Evolutionary conservation across 2,113 vertebrate genomes (phyloP), one percentile per base, ranked within the genome.

Genomic region (Typhlomys cinereus): DNA sequence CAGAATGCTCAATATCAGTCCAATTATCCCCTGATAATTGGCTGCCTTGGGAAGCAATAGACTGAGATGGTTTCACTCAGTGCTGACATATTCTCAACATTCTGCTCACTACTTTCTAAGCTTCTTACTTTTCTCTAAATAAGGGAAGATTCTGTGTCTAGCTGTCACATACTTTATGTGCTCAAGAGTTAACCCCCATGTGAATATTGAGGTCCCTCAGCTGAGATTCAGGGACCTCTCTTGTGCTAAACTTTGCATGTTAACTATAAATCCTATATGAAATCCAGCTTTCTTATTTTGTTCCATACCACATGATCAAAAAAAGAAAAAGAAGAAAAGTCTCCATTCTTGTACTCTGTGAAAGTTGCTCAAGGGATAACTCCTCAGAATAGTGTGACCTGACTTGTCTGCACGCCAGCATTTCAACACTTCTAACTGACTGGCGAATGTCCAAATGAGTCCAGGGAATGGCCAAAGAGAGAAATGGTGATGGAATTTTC

Each of bases 401-500:
- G 92, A 89, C 95, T 96, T 96, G 81, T 95, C 87, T 78, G 88
- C 90, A 86, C 36, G 80, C 85, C 84, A 88, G 93, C 80, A 95
- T 96, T 95, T 93, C 91, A 94, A 78, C 93, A 93, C 90, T 93
- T 96, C 76, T 91, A 78, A 83, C 67, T 93, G 85, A 23, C 80
- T 97, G 96, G 96, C 96, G 76, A 39, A 91, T 87, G 70, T 95
- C 96, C 95, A 97, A 94, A 94, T 93, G 96, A 95, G 80, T 85
- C 86, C 85, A 96, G 80, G 89, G 92, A 96, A 91, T 96, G 87
- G 89, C 87, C 89, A 75, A 94, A 50, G 69, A 94, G 73, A 88
- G 73, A 74, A 94, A 95, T 92, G 91, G 89, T 92, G 81, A 79
- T 95, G 87, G 96, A 94, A 96, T 93, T 95, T 94, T 96, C 93